phyloP scores from a whole-genome alignment of 2,113 vertebrate species.

The Petrocephalus microphthalmus region DNA sequence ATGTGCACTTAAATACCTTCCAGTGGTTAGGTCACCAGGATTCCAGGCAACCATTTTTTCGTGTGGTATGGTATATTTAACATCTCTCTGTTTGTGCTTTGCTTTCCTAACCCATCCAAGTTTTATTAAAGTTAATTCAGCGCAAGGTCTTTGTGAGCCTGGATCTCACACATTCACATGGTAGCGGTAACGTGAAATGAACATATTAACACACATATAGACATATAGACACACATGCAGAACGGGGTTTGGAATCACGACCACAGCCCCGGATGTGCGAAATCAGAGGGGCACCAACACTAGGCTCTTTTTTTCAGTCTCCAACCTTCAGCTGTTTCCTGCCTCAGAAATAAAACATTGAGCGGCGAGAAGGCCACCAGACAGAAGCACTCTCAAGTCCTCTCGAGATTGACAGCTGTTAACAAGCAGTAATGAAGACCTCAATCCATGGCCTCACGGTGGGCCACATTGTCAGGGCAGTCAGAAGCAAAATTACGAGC shows the following conservation, averaged over 20 bases:
- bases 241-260: background rate
- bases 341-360: background rate
- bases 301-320: background rate
- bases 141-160: background rate
- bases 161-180: background rate
- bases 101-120: background rate
- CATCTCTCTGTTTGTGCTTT: background rate
- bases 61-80: background rate
- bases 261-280: background rate
- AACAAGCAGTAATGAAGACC: slow-evolving; percentile 1
- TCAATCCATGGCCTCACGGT: background rate
- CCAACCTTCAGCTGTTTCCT: background rate
- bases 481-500: background rate
- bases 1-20: background rate
- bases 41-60: background rate
- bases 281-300: background rate
- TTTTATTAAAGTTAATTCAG: background rate
- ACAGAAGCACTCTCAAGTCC: background rate
- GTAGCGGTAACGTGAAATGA: background rate
- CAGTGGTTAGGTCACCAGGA: background rate
- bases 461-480: background rate
- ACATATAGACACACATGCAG: background rate
- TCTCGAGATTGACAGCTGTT: background rate
- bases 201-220: background rate
- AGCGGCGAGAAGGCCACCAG: background rate